Evolutionary conservation across 2,888 invertebrate genomes (phyloP).

Genomic region (Tenthredo amoena): DNA sequence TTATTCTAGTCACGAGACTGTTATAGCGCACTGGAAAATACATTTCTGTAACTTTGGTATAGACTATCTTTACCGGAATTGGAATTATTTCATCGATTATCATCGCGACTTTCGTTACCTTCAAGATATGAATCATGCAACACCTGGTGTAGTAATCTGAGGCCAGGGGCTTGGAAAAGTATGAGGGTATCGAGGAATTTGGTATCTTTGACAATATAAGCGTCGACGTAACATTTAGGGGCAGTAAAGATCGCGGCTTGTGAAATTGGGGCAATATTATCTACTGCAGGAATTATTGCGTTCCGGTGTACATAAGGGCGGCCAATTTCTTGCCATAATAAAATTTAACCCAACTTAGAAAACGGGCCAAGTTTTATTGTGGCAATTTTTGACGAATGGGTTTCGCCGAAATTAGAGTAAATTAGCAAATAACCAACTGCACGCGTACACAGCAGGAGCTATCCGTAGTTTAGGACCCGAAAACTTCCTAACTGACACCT

Average conservation of each 20-base stretch:
- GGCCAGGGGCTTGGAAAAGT: not conserved
- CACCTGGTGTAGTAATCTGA: not conserved
- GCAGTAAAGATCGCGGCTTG: not conserved
- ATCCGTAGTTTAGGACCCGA: not conserved
- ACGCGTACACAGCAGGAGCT: not conserved
- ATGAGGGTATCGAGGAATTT: not conserved
- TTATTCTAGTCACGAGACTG: not conserved
- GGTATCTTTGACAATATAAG: not conserved
- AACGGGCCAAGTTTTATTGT: not conserved
- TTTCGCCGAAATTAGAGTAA: slow-evolving; percentile 2
- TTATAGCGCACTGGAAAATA: not conserved
- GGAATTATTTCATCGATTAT: not conserved
- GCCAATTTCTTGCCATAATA: not conserved
- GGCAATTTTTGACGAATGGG: not conserved
- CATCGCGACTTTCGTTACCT: not conserved
- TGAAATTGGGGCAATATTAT: slow-evolving; percentile 31
- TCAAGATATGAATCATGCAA: not conserved
- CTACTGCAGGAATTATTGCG: not conserved
- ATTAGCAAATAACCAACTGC: not conserved
- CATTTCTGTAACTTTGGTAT: not conserved
- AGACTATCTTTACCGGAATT: not conserved
- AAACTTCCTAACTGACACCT: not conserved
- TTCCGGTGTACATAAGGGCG: not conserved
- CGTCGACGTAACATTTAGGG: not conserved
- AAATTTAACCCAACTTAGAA: not conserved